phyloP scores from a whole-genome alignment of 2,888 invertebrate species.

The Lasioglossum villosulum region DNA sequence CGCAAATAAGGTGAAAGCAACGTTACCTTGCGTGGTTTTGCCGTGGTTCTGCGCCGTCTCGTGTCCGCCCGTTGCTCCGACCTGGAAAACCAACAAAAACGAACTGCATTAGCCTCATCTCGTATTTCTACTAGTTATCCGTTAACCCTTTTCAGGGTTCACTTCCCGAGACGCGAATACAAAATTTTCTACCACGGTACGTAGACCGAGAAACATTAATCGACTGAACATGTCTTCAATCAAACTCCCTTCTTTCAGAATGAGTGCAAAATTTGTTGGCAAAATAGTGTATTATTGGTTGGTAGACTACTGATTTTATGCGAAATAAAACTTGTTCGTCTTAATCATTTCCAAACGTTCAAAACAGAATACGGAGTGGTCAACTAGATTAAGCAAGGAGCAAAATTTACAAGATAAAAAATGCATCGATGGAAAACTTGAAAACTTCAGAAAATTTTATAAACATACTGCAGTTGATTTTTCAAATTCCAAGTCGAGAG shows the following conservation, averaged over 20 bases:
- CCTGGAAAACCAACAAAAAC: conserved; percentile 38
- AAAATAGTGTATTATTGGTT: neutral
- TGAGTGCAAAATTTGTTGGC: neutral
- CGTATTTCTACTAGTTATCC: neutral
- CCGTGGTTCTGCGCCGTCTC: conserved; percentile 31
- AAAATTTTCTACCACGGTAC: neutral
- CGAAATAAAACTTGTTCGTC: no score
- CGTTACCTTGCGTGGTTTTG: conserved; percentile 56
- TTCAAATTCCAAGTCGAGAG: neutral
- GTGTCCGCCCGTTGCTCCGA: conserved; percentile 13
- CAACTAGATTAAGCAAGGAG: no score
- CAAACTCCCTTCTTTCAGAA: neutral
- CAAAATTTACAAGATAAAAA: no score
- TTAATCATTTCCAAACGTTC: no score
- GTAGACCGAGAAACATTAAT: neutral
- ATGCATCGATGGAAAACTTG: no score
- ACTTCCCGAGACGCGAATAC: neutral
- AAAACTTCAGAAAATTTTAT: no score
- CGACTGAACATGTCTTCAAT: neutral
- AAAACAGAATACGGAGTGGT: no score
- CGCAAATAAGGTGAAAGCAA: conserved; percentile 43
- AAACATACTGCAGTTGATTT: no score
- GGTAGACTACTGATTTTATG: no score
- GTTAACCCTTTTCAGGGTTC: neutral
- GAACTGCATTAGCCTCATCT: neutral